phyloP scores from a whole-genome alignment of 2,113 vertebrate species.

The Fregata magnificens region DNA sequence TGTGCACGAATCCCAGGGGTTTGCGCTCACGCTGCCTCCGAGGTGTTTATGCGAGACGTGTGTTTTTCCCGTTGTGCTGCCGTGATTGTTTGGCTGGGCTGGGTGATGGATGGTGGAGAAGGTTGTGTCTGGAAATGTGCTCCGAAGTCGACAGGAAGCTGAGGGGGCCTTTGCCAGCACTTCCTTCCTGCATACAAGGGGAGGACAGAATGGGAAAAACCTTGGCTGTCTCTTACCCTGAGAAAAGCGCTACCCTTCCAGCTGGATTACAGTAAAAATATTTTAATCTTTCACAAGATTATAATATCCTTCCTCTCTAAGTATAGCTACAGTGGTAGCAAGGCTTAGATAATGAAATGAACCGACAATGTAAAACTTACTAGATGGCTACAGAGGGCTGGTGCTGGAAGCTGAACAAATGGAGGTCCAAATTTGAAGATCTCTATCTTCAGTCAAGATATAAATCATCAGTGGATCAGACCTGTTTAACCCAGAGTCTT shows the following conservation, averaged over 20 bases:
- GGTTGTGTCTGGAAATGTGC: constrained; percentile 1
- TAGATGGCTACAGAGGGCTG: not conserved
- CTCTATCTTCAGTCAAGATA: not conserved
- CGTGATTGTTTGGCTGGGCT: not conserved
- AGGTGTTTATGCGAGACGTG: not conserved
- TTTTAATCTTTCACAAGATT: constrained; percentile 48
- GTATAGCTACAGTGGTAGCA: not conserved
- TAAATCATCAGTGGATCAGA: not conserved
- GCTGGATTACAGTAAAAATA: constrained; percentile 50
- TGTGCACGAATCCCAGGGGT: not conserved
- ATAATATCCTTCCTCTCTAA: constrained; percentile 57
- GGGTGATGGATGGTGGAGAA: constrained; percentile 46
- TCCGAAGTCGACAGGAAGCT: constrained; percentile 14
- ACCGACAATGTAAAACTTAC: not conserved
- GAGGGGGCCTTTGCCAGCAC: constrained; percentile 34
- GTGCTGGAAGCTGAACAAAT: not conserved
- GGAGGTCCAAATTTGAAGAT: not conserved
- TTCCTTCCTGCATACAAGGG: constrained; percentile 46
- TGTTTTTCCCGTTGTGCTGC: not conserved
- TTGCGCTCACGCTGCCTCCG: not conserved
- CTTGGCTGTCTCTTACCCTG: constrained; percentile 38
- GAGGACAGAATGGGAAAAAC: constrained; percentile 46
- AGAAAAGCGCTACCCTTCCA: constrained; percentile 50
- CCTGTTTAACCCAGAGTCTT: not conserved
- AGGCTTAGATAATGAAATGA: not conserved